phyloP scores from a whole-genome alignment of 35 echinoderm and acorn worm genomes.

The Apostichopus californicus region DNA sequence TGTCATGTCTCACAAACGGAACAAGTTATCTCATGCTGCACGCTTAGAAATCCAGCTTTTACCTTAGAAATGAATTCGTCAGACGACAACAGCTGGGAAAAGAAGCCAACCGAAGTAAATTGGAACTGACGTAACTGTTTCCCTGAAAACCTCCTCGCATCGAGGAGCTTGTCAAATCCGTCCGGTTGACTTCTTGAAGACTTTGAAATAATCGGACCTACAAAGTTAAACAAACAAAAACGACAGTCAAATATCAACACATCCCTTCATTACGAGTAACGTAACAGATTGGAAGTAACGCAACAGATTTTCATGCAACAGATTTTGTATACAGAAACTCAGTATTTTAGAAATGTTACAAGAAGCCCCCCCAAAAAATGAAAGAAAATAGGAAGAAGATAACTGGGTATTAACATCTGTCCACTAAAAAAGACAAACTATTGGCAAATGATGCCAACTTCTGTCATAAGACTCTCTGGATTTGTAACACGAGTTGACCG shows the following conservation, averaged over 20 bases:
- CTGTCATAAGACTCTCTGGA: too few relatives aligned
- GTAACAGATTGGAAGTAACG: not conserved
- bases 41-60: not conserved
- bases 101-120: conserved; percentile 75
- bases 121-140: conserved; percentile 88
- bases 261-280: not conserved
- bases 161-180: conserved; percentile 57
- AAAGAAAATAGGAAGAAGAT: too few relatives aligned
- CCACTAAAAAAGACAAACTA: too few relatives aligned
- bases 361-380: too few relatives aligned
- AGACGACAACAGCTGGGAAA: conserved; percentile 62
- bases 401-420: not conserved
- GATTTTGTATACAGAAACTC: too few relatives aligned
- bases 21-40: too few relatives aligned
- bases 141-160: conserved; percentile 51
- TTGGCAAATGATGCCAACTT: too few relatives aligned
- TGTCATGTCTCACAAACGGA: too few relatives aligned
- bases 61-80: conserved; percentile 70
- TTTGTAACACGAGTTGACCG: too few relatives aligned
- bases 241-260: not conserved
- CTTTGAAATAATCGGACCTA: not conserved
- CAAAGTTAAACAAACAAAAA: not conserved
- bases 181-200: not conserved
- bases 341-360: too few relatives aligned
- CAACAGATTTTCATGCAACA: too few relatives aligned